Evolutionary conservation across 2,113 vertebrate species (phyloP).

Genomic region (Corythornis cristatus): DNA sequence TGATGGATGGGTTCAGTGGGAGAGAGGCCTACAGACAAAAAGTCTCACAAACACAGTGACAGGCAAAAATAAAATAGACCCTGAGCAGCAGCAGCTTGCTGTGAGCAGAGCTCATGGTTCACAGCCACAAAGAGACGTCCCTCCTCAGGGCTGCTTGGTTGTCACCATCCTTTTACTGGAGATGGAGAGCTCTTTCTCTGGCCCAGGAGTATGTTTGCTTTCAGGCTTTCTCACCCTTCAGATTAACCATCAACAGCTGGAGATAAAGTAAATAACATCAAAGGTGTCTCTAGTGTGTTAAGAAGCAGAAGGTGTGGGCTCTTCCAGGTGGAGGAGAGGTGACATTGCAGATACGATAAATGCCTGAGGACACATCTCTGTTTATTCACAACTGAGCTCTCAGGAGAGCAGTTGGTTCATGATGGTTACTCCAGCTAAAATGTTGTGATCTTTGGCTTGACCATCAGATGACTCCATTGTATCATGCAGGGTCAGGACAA

Average conservation of each 20-base stretch:
- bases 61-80: constrained; percentile 27
- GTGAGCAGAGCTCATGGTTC: neutral
- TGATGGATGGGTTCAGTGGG: constrained; percentile 69
- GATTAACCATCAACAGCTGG: neutral
- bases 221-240: neutral
- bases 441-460: neutral
- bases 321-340: neutral
- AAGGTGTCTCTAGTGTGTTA: neutral
- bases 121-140: neutral
- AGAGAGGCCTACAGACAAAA: constrained; percentile 43
- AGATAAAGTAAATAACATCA: neutral
- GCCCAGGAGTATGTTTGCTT: fast-evolving
- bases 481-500: neutral
- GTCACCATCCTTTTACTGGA: neutral
- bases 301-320: neutral
- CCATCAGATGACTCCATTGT: neutral
- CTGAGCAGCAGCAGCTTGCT: neutral
- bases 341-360: neutral
- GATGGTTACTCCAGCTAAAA: neutral
- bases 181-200: neutral
- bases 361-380: neutral
- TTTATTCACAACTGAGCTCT: neutral
- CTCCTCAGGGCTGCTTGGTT: neutral
- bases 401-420: neutral
- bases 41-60: neutral